Base-by-base conservation (phyloP, 37 sponge, comb jelly and placozoan species). In the Axinella damicornis region DNA sequence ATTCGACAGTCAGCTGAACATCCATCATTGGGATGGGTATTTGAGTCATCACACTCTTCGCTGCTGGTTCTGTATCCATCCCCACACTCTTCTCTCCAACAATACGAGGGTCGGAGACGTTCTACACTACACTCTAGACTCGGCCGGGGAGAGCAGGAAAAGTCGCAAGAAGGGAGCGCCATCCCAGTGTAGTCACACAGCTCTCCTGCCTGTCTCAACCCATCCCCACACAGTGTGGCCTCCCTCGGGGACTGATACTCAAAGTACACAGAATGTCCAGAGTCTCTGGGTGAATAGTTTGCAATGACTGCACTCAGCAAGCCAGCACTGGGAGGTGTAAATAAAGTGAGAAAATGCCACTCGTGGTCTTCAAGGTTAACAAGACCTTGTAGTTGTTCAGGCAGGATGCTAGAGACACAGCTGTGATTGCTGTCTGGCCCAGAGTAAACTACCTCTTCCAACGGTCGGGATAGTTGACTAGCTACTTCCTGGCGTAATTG, bases 21-120 rank as follows among this genome's bases (percentile, higher is more conserved):
- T 0, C 92, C 92, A 74, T 88, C 89, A 2, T 60, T 65, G 62
- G 16, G 11, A 0, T 39, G n/a, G 25, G 1, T 46, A 36, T 85
- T 93, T 0, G 63, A 57, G 81, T 85, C 89, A 41, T 93, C 93
- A 77, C 93, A 93, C 46, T 85, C 72, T 37, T 93, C 93, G 33
- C 54, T 59, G 21, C 65, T 46, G 11, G 85, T 81, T 64, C 82
- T 54, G 1, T 19, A 13, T 31, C 89, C 93, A 57, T 93, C 79
- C 0, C 93, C 93, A 76, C 93, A 93, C 13, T 4, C 40, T 57
- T 40, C 52, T 25, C 0, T 5, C 41, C 66, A 36, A 63, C 93
- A 93, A 2, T 12, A 2, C 18, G 89, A 80, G 4, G 55, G 52
- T 27, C 37, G n/a, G 20, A 88, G 30, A 38, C 56, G 83, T 0